A percentile compares a stretch with the other conserved stretches of the same genome.
Evolutionary conservation across 2,888 invertebrate species (phyloP).

Genomic region (Acronicta alni): DNA sequence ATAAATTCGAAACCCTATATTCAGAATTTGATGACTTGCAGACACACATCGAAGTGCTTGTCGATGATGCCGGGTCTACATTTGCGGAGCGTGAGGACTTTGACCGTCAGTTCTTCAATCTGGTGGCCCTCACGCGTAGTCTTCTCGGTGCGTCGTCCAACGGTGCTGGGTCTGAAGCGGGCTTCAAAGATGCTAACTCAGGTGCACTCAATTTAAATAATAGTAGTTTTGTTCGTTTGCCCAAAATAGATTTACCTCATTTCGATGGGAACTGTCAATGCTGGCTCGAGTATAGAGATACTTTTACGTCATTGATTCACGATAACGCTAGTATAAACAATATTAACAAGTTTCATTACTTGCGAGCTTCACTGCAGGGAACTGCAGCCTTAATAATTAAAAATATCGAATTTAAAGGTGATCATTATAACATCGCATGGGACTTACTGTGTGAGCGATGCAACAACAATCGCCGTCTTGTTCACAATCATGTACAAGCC

Average conservation of each 20-base stretch:
- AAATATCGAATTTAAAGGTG: conserved; percentile 4
- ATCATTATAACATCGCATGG: conserved; percentile 1
- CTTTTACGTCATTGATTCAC: no score
- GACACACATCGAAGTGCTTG: conserved; percentile 1
- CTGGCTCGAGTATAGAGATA: background rate
- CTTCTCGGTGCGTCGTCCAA: conserved; percentile 1
- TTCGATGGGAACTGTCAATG: conserved; percentile 10
- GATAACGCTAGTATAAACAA: no score
- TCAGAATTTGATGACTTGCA: background rate
- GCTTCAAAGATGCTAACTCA: conserved; percentile 11
- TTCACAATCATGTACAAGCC: background rate
- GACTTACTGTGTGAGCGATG: background rate
- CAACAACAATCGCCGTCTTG: background rate
- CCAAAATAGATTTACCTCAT: conserved; percentile 6
- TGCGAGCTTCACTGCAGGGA: conserved; percentile 2
- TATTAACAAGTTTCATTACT: background rate
- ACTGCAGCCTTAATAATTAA: conserved; percentile 1
- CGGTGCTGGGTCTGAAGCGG: conserved; percentile 10
- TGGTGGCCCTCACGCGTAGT: conserved; percentile 10
- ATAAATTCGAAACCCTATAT: no score
- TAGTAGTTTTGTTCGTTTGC: conserved; percentile 9
- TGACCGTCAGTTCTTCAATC: no score
- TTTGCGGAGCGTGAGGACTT: no score
- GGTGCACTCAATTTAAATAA: conserved; percentile 4
- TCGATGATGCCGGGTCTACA: no score